Base-by-base conservation (phyloP, 2,113 vertebrate species). In the Leucosticte australis region DNA sequence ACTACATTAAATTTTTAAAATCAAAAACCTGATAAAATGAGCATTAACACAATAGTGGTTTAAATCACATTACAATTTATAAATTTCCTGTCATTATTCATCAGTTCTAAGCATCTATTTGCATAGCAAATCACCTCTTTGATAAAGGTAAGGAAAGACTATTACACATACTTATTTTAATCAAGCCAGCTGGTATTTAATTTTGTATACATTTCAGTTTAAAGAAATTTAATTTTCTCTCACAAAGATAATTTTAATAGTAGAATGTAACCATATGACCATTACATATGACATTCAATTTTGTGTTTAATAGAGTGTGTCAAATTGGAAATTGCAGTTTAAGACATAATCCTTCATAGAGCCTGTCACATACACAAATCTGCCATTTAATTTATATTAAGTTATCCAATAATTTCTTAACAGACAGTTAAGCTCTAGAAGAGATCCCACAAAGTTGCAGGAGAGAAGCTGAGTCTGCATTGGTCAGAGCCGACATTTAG, bases 301-400 rank as follows among this genome's bases (percentile, higher is more conserved):
- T 83, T 91, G 52, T 41, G 69, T 92, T 95, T 95, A 96, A 94
- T 96, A 95, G 94, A 83, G 79, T 84, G 49, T 92, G 90, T 92
- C 95, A 94, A 91, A 94, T 88, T 77, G 93, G 67, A 95, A 95
- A 96, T 76, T 88, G 87, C 90, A 80, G 68, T 94, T 95, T 86
- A 96, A 96, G 75, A 63, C 60, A 53, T 90, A 96, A 96, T 91
- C 84, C 71, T 88, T 97, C 90, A 94, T 12, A 46, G 33, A 33
- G 39, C 49, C 90, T 88, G 88, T 90, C 92, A 90, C 75, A 75
- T 37, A 68, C 50, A 92, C 50, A 83, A 83, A 94, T 90, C 44
- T 94, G 75, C 75, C 85, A 90, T 83, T 96, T 94, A 52, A 67
- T 86, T 96, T 91, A 91, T 95, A 86, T 93, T 80, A 92, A 63